These are phyloP conservation scores for Drosophila trichaetosa DNA, from an alignment of 2,888 invertebrate species.

Conservation along the genomic window DNA sequence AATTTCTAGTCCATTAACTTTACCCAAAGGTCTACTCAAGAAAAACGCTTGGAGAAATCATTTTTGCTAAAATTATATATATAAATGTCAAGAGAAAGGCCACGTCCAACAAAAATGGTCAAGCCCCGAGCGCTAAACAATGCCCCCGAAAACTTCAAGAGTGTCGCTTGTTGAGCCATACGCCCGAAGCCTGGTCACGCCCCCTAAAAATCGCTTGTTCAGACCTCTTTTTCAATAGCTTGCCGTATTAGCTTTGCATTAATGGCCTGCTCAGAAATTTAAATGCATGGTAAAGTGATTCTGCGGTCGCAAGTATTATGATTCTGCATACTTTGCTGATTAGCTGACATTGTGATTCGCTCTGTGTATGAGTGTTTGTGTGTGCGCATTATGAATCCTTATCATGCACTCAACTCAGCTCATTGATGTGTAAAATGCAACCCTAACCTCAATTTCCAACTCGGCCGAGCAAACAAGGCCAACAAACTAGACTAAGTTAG, in stretches of 20 bases:
- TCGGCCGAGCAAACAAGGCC: conserved; percentile 36
- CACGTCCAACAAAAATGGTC: conserved; percentile 36
- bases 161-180: conserved; percentile 38
- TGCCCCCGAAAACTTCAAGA: conserved; percentile 12
- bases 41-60: conserved; percentile 75
- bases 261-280: conserved; percentile 31
- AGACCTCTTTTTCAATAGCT: conserved; percentile 38
- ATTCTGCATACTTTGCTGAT: conserved; percentile 28
- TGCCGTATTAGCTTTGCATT: conserved; percentile 39
- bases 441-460: conserved; percentile 54
- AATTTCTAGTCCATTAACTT: conserved; percentile 82
- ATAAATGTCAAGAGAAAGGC: conserved; percentile 65
- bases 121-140: conserved; percentile 25
- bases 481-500: conserved; percentile 11
- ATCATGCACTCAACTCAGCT: conserved; percentile 38
- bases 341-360: conserved; percentile 44
- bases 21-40: conserved; percentile 81
- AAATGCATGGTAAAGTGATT: conserved; percentile 32
- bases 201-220: conserved; percentile 20
- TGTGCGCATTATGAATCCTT: conserved; percentile 38
- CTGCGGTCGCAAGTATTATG: conserved; percentile 13
- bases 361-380: background rate
- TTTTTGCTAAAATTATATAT: conserved; percentile 54
- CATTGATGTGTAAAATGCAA: conserved; percentile 66
- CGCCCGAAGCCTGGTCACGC: background rate